Evolutionary conservation across 2,113 vertebrate species (phyloP).

Genomic region (Myanophis thanlyinensis): DNA sequence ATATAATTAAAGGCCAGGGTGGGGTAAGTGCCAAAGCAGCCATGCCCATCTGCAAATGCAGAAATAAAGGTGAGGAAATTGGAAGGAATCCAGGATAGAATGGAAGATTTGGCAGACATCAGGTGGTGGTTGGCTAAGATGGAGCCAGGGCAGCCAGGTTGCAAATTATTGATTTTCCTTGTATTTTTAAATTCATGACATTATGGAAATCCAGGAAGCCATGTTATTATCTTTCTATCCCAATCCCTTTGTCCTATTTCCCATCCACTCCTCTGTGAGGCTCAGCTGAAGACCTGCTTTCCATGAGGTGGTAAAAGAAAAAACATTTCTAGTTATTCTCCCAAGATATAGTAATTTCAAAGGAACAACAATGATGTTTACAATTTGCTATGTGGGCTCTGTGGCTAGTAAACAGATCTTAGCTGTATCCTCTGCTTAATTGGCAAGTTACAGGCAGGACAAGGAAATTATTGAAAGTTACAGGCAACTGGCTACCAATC

Average conservation of each 20-base stretch:
- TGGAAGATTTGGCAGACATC: neutral
- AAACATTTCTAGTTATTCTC: neutral
- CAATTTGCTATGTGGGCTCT: neutral
- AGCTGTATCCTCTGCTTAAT: neutral
- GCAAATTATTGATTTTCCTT: neutral
- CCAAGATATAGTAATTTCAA: neutral
- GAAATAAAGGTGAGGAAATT: neutral
- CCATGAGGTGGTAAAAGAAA: neutral
- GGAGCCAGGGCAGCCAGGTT: neutral
- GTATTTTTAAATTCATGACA: neutral
- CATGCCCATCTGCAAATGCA: neutral
- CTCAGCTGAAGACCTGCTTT: neutral
- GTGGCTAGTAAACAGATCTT: neutral
- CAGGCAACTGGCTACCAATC: neutral
- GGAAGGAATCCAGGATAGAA: neutral
- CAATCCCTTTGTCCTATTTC: neutral
- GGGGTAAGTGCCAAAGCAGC: neutral
- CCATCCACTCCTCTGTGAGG: neutral
- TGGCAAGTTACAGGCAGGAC: neutral
- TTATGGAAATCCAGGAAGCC: neutral
- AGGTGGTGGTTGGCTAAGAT: neutral
- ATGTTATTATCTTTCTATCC: neutral
- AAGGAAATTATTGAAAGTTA: neutral
- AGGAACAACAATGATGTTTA: neutral
- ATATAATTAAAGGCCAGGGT: neutral